Percentiles rank a stretch among this genome's conserved stretches.
These are phyloP conservation scores for Colistium nudipinnis DNA, from an alignment of 2,113 vertebrate species.

Conservation along the genomic window DNA sequence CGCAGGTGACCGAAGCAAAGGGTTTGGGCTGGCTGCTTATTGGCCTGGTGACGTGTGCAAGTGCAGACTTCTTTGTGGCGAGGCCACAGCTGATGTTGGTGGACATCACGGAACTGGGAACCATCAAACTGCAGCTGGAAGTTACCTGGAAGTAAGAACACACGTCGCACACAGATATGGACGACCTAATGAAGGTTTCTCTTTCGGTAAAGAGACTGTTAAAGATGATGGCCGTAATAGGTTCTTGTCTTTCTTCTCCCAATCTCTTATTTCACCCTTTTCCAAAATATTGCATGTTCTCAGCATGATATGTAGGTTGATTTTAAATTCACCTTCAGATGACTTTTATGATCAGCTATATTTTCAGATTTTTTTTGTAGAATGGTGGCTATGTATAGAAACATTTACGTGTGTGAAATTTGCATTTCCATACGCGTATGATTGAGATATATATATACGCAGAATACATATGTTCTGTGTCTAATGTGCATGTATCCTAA, in stretches of 20 bases:
- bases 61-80: conserved; percentile 88
- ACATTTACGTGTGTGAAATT: background rate
- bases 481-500: background rate
- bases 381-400: no score
- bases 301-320: background rate
- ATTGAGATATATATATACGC: background rate
- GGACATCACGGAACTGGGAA: conserved; percentile 95
- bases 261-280: no score
- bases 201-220: no score
- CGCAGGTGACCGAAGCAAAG: conserved; percentile 93
- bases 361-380: no score
- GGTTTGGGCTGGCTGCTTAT: conserved; percentile 90
- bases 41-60: conserved; percentile 89
- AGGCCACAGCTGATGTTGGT: conserved; percentile 90
- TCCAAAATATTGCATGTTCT: no score
- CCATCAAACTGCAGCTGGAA: conserved; percentile 95
- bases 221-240: no score
- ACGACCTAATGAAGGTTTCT: background rate
- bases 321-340: background rate
- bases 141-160: conserved; percentile 91
- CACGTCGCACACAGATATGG: background rate
- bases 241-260: no score
- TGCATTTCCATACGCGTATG: background rate
- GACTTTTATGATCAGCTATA: no score
- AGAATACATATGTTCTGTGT: background rate